Evolutionary conservation across 2,797 vertebrate genomes (phyloP), one percentile per base, ranked within the genome.

Genomic region (Pantherophis vulpinus): DNA sequence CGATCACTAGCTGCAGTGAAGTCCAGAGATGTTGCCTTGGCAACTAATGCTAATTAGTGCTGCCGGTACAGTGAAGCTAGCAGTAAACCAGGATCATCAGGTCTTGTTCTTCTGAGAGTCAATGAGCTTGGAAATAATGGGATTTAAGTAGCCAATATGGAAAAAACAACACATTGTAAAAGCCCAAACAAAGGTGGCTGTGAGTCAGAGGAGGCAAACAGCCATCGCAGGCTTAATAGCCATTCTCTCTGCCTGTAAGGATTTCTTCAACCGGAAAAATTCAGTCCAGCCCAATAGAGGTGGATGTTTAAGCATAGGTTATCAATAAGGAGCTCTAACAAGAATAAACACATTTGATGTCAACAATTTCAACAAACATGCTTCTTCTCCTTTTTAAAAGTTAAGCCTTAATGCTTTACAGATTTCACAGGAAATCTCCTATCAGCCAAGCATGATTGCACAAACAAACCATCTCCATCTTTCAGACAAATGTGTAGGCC

Each of bases 341-440:
- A 70, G 59, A 54, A 93, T 0, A 96, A 93, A 70, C n/a, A 92
- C n/a, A 63, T 88, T 58, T 91, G 94, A 94, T 74, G 93, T 96
- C 96, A 96, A 96, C 90, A 94, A 93, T 93, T 54, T 25, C 83
- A 91, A 83, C 89, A 86, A 18, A 5, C 87, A 95, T 95, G 94
- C 88, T 94, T 96, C 96, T 93, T 96, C 94, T 42, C 47, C 20
- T 70, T 59, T 23, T 23, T 59, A 70, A 91, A 89, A n/a, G 10
- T 96, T 93, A 90, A 83, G 87, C 94, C 91, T 88, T 96, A 96
- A 97, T 96, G 97, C 97, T 95, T 96, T 97, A 97, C 97, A 97
- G 97, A 97, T 97, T 97, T 95, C 93, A 93, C 95, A 96, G 97
- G 95, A 95, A 91, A 13, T 94, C 47, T 92, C 92, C 60, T 91